phyloP scores from a whole-genome alignment of 64 coral and sea anemone genomes.

The Trachythela sp. region DNA sequence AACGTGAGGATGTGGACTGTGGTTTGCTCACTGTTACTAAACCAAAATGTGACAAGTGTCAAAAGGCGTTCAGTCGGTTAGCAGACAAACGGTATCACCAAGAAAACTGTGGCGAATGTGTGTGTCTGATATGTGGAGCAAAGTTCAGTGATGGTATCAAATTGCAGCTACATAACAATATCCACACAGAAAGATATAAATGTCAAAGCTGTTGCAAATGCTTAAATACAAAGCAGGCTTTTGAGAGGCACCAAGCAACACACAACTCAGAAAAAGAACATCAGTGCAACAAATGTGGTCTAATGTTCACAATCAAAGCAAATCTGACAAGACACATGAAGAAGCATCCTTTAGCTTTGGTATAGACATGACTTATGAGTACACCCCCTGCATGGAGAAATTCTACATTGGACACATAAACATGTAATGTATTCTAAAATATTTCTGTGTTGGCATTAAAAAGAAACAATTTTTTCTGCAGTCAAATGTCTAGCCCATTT shows the following conservation, averaged over 20 bases:
- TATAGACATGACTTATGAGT: not conserved
- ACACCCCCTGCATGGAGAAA: not conserved
- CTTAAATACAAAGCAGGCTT: slow-evolving; percentile 11
- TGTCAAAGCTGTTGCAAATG: not conserved
- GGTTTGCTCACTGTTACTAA: not conserved
- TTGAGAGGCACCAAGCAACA: not conserved
- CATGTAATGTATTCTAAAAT: no score
- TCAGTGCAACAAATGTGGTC: not conserved
- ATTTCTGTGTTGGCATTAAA: no score
- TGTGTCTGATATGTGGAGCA: not conserved
- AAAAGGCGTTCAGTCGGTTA: not conserved
- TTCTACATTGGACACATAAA: not conserved
- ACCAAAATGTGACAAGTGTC: not conserved
- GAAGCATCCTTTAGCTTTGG: not conserved
- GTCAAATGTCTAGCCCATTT: no score
- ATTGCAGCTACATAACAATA: slow-evolving; percentile 1
- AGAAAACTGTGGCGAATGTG: not conserved
- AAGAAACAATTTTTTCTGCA: no score
- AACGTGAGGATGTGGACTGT: not conserved
- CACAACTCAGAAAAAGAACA: not conserved
- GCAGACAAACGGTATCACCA: slow-evolving; percentile 12
- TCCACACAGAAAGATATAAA: not conserved
- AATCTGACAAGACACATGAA: not conserved
- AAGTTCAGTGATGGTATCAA: not conserved
- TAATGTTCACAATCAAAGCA: not conserved